Evolutionary conservation across 2,797 vertebrate genomes (phyloP).

Genomic region (Cottoperca gobio): DNA sequence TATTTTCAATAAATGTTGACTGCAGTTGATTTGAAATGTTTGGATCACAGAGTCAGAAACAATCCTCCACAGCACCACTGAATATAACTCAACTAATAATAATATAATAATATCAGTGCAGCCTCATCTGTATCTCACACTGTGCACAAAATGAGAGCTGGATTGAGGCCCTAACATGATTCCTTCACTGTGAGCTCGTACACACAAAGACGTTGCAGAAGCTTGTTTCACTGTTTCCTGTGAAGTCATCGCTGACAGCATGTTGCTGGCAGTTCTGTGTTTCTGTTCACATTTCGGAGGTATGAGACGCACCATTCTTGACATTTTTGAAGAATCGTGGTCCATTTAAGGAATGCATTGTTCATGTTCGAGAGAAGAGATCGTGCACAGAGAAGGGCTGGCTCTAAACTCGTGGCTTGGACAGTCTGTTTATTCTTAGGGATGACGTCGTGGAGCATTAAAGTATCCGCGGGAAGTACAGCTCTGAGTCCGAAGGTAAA

Average conservation of each 20-base stretch:
- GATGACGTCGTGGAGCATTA: slow-evolving; percentile 60
- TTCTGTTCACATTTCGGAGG: slow-evolving; percentile 67
- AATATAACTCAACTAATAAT: no score
- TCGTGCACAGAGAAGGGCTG: slow-evolving; percentile 33
- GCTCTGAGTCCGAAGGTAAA: slow-evolving; percentile 19
- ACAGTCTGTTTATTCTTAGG: slow-evolving; percentile 62
- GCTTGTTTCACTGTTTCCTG: slow-evolving; percentile 42
- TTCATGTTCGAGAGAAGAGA: slow-evolving; percentile 40
- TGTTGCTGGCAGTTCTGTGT: slow-evolving; percentile 34
- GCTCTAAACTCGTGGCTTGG: slow-evolving; percentile 33
- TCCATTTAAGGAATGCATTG: slow-evolving; percentile 68
- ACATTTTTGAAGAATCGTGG: slow-evolving; percentile 56
- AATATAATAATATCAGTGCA: no score
- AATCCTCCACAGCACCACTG: no score
- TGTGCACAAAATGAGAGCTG: no score
- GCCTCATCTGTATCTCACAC: no score
- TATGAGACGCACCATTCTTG: slow-evolving; percentile 56
- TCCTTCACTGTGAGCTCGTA: slow-evolving; percentile 9
- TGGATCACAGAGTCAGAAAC: no score
- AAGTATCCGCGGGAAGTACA: slow-evolving; percentile 44
- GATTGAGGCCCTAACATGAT: not conserved
- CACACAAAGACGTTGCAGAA: slow-evolving; percentile 11
- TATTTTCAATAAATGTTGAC: no score
- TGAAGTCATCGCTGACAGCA: slow-evolving; percentile 62
- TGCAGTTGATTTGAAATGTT: no score